phyloP scores from a whole-genome alignment of 2,797 vertebrate genomes.

The Sardinella longiceps region DNA sequence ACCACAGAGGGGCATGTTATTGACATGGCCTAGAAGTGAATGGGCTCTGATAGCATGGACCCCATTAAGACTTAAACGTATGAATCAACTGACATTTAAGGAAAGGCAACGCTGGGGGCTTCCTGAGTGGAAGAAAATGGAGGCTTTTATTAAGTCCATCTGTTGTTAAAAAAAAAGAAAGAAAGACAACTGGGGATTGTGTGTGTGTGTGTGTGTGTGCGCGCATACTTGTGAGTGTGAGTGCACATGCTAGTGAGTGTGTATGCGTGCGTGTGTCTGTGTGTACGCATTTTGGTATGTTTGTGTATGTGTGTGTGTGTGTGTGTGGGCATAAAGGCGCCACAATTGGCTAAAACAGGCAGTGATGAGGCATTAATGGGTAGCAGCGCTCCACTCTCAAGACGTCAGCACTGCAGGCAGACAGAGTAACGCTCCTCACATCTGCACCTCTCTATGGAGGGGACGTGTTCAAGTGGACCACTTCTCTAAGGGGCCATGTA shows the following conservation, averaged over 20 bases:
- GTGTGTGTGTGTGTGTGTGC: neutral
- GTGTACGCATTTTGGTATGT: too few species aligned
- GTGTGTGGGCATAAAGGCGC: neutral
- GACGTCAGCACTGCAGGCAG: neutral
- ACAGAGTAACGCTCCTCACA: neutral
- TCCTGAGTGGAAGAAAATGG: neutral
- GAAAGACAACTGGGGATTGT: neutral
- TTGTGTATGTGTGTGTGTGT: slow-evolving; percentile 33
- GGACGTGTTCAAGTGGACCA: neutral
- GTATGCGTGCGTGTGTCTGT: neutral
- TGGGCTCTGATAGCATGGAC: neutral
- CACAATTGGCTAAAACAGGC: neutral
- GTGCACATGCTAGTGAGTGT: neutral
- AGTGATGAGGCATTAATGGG: neutral
- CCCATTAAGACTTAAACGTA: neutral
- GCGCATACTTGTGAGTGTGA: neutral
- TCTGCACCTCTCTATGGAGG: neutral
- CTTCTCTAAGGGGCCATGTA: neutral
- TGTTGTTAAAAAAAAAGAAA: neutral
- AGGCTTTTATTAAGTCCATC: slow-evolving; percentile 15
- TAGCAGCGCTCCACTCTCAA: neutral
- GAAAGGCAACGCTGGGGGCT: neutral
- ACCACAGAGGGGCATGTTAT: neutral
- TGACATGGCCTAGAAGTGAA: neutral
- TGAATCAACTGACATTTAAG: slow-evolving; percentile 10